Evolutionary conservation across 1,140 invertebrate species (phyloP).

Genomic region (Drosophila repletoides): DNA sequence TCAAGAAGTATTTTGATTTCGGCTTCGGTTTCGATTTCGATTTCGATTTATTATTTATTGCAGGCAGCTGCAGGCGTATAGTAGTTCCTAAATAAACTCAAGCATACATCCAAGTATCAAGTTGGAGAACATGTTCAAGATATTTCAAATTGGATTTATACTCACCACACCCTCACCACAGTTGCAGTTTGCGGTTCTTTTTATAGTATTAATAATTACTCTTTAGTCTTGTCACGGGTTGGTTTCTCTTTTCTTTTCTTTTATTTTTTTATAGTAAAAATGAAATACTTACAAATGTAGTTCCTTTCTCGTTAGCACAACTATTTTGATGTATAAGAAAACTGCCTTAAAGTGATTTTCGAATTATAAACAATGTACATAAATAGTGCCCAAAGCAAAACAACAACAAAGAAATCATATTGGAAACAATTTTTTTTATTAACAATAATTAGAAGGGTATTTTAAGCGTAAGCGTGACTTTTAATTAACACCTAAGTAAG

Average conservation of each 20-base stretch:
- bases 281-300: conserved; percentile 18
- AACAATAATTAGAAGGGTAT: conserved; percentile 50
- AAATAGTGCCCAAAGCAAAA: conserved; percentile 56
- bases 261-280: not conserved
- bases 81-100: conserved; percentile 57
- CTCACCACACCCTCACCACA: not conserved
- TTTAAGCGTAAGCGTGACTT: conserved; percentile 66
- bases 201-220: no score
- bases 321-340: conserved; percentile 55
- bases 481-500: conserved; percentile 49
- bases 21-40: no score
- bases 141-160: conserved; percentile 3
- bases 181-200: not conserved
- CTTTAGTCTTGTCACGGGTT: no score
- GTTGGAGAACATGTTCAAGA: not conserved
- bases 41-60: conserved; percentile 13
- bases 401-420: conserved; percentile 43
- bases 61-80: conserved; percentile 26
- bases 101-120: conserved; percentile 6
- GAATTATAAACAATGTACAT: conserved; percentile 57
- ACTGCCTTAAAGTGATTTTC: conserved; percentile 78
- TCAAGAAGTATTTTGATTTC: no score
- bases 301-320: conserved; percentile 46
- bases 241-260: not conserved
- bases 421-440: conserved; percentile 65